A percentile compares a stretch with the other conserved stretches of the same genome.
phyloP scores from a whole-genome alignment of 2,797 vertebrate species.

The Perodicticus potto region DNA sequence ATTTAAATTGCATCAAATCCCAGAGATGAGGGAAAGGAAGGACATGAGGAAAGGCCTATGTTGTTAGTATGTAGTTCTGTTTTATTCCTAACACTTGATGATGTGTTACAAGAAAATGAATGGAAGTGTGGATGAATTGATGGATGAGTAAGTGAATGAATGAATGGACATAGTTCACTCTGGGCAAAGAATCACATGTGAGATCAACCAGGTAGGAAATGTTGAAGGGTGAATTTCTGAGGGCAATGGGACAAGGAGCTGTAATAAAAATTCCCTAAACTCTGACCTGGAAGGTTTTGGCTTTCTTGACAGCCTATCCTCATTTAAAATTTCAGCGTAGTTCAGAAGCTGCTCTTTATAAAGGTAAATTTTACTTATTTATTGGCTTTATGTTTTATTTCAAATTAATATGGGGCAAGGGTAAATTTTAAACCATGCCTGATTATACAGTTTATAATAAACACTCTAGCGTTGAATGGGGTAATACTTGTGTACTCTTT shows the following conservation, averaged over 20 bases:
- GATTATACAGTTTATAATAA: conserved; percentile 17
- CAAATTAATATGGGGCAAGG: neutral
- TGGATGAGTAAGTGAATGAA: neutral
- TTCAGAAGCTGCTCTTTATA: neutral
- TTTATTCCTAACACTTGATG: neutral
- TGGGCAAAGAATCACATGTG: neutral
- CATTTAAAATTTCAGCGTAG: neutral
- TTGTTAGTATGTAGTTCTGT: neutral
- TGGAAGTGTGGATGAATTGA: neutral
- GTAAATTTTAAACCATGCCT: neutral
- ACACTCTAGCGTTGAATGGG: neutral
- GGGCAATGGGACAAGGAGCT: neutral
- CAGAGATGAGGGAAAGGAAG: neutral
- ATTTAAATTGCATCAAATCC: neutral
- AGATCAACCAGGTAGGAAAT: neutral
- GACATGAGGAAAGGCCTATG: neutral
- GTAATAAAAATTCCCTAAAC: neutral
- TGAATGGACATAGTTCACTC: neutral
- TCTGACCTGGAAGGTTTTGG: neutral
- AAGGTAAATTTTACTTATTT: neutral
- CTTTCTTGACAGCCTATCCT: neutral
- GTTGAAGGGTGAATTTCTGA: neutral
- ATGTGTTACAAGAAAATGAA: neutral
- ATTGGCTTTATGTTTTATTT: too few relatives aligned
- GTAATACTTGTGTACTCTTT: conserved; percentile 50